phyloP scores from a whole-genome alignment of 2,888 invertebrate genomes.

The Drosophila merina region DNA sequence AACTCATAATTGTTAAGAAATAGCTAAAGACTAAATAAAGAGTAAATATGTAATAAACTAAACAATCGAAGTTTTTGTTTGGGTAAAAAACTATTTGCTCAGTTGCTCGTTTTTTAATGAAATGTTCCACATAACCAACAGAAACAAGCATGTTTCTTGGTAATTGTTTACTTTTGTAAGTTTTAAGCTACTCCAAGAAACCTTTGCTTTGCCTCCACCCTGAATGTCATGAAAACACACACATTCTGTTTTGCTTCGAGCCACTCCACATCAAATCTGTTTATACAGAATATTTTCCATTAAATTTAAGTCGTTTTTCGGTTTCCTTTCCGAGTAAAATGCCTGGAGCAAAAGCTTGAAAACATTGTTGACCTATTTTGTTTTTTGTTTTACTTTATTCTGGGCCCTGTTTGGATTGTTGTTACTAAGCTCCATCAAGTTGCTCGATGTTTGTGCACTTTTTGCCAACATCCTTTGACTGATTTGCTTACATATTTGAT shows the following conservation, averaged over 20 bases:
- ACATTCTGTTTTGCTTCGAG: constrained; percentile 2
- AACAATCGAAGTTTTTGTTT: neutral
- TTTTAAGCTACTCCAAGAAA: constrained; percentile 9
- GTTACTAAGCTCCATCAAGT: constrained; percentile 31
- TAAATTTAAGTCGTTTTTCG: constrained; percentile 36
- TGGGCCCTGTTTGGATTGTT: constrained; percentile 6
- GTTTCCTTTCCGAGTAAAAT: constrained; percentile 19
- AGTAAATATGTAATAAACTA: neutral
- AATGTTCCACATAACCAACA: neutral
- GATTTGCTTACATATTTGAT: constrained; percentile 62
- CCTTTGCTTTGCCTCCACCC: neutral
- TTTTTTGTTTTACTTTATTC: constrained; percentile 33
- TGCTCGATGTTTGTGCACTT: constrained; percentile 36
- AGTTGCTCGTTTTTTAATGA: neutral
- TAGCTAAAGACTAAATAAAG: no score
- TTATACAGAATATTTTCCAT: constrained; percentile 39
- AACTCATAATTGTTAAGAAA: no score
- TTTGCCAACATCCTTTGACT: constrained; percentile 42
- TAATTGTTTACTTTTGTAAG: neutral
- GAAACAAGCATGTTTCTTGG: constrained; percentile 1
- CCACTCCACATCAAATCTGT: constrained; percentile 32
- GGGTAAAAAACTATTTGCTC: neutral
- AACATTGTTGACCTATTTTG: constrained; percentile 35
- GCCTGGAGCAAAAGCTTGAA: constrained; percentile 22
- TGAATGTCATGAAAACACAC: constrained; percentile 8